Base-by-base conservation (phyloP, 2,113 vertebrate species). In the Pimephales promelas region DNA sequence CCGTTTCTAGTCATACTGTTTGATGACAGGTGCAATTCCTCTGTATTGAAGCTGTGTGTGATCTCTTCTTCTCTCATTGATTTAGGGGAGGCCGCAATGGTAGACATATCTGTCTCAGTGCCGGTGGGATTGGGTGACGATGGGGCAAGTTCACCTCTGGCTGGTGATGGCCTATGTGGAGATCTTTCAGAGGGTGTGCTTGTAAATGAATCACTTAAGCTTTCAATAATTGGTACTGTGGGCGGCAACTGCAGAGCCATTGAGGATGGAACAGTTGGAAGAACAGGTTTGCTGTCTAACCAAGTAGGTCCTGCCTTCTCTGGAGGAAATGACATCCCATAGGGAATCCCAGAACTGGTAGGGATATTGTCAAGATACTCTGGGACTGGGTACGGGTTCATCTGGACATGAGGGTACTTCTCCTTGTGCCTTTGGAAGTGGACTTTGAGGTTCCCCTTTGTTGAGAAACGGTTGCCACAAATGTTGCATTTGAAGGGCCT, bases 371-470 rank as follows among this genome's bases (percentile, higher is more conserved):
- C 98, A 79, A 99, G 95, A 94, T 99, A 98, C 91, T 99, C 98
- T 64, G 98, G 98, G 87, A 99, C 98, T 0, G 98, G 98, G 87
- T 99, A 99, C 20, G 97, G 98, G 84, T 99, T 99, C 98, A 99
- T 99, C 90, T 99, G 97, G 90, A 99, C 97, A 82, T 98, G 96
- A 66, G 98, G 98, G 76, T 99, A 99, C 92, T 98, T 99, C 84
- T 99, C 98, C 93, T 97, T 98, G 87, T 99, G 98, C 90, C 98
- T 94, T 93, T 99, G 98, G 89, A 99, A 99, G 93, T 99, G 98
- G 87, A 99, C 98, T 92, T 99, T 99, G 79, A 99, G 93, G 91
- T 99, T 99, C 78, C 98, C 98, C 89, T 99, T 99, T 18, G 98
- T 99, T 92, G 98, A 99, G 91, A 99, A 99, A 83, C 98, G 98